These are phyloP conservation scores for Xestia rhomboidea DNA, from an alignment of 2,888 invertebrate genomes.

Conservation along the genomic window DNA sequence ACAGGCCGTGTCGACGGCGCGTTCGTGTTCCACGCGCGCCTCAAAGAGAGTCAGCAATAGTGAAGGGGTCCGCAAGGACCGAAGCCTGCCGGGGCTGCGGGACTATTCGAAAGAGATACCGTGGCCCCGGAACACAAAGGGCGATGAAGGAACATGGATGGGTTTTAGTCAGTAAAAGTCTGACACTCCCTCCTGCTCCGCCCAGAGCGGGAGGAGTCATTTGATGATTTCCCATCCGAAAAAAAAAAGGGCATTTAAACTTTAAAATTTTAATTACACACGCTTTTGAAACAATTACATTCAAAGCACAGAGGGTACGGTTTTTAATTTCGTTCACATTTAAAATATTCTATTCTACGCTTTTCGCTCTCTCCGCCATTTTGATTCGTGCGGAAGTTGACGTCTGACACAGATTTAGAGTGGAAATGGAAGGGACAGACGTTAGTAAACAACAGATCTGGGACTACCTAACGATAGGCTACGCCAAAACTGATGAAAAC, in stretches of 20 bases:
- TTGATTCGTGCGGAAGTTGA: conserved; percentile 31
- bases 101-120: too few relatives aligned
- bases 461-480: background rate
- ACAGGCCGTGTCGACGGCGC: too few relatives aligned
- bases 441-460: background rate
- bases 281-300: conserved; percentile 5
- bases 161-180: too few relatives aligned
- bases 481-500: background rate
- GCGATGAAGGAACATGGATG: too few relatives aligned
- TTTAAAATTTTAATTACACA: background rate
- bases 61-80: too few relatives aligned
- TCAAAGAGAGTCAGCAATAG: too few relatives aligned
- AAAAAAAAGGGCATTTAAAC: background rate
- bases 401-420: conserved; percentile 9
- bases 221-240: too few relatives aligned
- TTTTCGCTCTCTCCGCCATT: conserved; percentile 23
- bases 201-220: too few relatives aligned
- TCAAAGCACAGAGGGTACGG: background rate
- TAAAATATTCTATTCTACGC: conserved; percentile 28
- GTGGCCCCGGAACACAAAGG: too few relatives aligned
- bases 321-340: conserved; percentile 36
- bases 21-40: too few relatives aligned
- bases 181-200: too few relatives aligned
- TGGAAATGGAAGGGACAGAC: conserved; percentile 28
- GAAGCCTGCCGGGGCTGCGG: too few relatives aligned